These are phyloP conservation scores for Drosophila pegasa DNA, from an alignment of 2,888 invertebrate genomes.

Conservation along the genomic window DNA sequence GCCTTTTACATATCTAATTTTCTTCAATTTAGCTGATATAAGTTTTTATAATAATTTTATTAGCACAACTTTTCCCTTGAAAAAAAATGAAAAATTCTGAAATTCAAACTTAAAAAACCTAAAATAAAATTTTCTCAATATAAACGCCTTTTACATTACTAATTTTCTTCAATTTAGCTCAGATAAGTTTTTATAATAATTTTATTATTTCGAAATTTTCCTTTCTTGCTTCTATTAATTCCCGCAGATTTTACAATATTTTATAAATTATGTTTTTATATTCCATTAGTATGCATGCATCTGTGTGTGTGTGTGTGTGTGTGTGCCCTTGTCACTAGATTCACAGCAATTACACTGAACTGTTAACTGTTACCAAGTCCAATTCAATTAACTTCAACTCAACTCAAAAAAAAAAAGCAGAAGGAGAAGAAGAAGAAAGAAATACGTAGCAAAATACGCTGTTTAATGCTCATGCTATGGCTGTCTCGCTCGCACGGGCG, in stretches of 20 bases:
- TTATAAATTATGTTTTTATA: background rate
- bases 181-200: background rate
- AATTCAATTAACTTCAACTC: constrained; percentile 27
- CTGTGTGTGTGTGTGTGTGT: constrained; percentile 14
- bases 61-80: too few relatives aligned
- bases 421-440: too few relatives aligned
- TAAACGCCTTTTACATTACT: too few relatives aligned
- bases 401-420: constrained; percentile 16
- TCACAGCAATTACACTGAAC: constrained; percentile 55
- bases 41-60: too few relatives aligned
- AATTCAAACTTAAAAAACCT: too few relatives aligned
- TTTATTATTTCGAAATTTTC: too few relatives aligned
- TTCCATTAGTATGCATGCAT: background rate
- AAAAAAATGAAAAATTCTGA: too few relatives aligned
- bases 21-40: too few relatives aligned
- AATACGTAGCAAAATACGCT: constrained; percentile 34
- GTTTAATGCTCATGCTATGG: constrained; percentile 16
- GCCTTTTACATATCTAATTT: too few relatives aligned
- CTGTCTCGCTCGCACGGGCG: background rate
- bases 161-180: background rate
- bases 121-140: too few relatives aligned
- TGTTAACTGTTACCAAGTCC: constrained; percentile 43
- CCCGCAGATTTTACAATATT: background rate
- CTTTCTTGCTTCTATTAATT: background rate
- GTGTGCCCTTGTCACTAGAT: constrained; percentile 73